These are phyloP conservation scores for Aphelenchoides besseyi DNA, from an alignment of 1,140 invertebrate genomes.

Conservation along the genomic window DNA sequence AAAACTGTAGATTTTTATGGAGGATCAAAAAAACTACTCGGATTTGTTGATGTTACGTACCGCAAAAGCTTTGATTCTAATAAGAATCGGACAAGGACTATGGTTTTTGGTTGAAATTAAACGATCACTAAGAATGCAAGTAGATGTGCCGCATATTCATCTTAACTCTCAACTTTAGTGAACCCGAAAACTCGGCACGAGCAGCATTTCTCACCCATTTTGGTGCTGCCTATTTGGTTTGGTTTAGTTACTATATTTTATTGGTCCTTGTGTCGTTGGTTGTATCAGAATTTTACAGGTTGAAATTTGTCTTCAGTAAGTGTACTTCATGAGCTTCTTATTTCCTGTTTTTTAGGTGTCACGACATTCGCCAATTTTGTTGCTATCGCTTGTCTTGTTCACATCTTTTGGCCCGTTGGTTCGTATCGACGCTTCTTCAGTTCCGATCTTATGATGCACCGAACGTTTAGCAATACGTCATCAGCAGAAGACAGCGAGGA, in stretches of 20 bases:
- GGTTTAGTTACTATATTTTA: constrained; percentile 78
- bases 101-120: constrained; percentile 53
- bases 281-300: constrained; percentile 26
- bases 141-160: too few species aligned
- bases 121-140: constrained; percentile 31
- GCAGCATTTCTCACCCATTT: constrained; percentile 86
- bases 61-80: constrained; percentile 31
- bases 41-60: constrained; percentile 38
- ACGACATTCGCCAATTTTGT: constrained; percentile 34
- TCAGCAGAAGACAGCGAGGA: constrained; percentile 6
- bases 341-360: constrained; percentile 27
- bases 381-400: constrained; percentile 31
- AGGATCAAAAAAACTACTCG: constrained; percentile 40
- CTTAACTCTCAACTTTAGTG: constrained; percentile 30
- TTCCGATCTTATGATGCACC: constrained; percentile 22
- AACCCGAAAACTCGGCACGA: constrained; percentile 70
- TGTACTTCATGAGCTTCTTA: too few species aligned
- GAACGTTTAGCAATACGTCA: constrained; percentile 10
- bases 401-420: constrained; percentile 31
- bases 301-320: constrained; percentile 27
- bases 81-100: constrained; percentile 42
- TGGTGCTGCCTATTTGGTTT: constrained; percentile 90
- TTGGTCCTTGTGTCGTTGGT: constrained; percentile 20
- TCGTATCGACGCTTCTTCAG: constrained; percentile 32
- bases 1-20: constrained; percentile 43